Evolutionary conservation across 2,113 vertebrate species (phyloP).

Genomic region (Dipodomys spectabilis): DNA sequence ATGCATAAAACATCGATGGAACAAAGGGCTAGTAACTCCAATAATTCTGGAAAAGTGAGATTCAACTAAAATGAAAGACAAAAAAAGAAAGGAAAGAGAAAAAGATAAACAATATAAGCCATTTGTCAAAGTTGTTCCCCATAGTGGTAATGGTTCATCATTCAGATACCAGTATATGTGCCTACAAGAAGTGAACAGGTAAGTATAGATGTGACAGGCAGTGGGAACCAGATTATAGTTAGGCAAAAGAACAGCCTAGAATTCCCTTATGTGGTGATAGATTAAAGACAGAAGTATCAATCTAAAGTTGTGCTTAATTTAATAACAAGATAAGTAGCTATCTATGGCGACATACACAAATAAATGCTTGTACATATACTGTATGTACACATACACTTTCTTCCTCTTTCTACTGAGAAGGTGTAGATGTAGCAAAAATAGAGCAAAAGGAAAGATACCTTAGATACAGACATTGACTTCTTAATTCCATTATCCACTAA

Average conservation of each 20-base stretch:
- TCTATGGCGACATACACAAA: not conserved
- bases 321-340: not conserved
- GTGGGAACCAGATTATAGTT: not conserved
- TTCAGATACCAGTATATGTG: no score
- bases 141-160: no score
- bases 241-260: not conserved
- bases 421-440: not conserved
- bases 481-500: not conserved
- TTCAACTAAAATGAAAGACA: not conserved
- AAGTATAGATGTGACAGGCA: no score
- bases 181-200: no score
- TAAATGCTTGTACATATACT: not conserved
- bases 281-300: not conserved
- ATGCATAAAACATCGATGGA: no score
- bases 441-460: not conserved
- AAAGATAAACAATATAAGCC: not conserved
- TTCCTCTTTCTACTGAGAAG: not conserved
- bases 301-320: not conserved
- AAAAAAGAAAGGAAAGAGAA: not conserved
- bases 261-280: not conserved
- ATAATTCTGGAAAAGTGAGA: not conserved
- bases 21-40: no score
- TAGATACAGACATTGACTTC: not conserved
- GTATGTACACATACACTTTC: not conserved
- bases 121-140: not conserved